Percentiles rank a stretch among this genome's conserved stretches.
phyloP scores from a whole-genome alignment of 2,888 invertebrate genomes.

The Caenorhabditis virilis region DNA sequence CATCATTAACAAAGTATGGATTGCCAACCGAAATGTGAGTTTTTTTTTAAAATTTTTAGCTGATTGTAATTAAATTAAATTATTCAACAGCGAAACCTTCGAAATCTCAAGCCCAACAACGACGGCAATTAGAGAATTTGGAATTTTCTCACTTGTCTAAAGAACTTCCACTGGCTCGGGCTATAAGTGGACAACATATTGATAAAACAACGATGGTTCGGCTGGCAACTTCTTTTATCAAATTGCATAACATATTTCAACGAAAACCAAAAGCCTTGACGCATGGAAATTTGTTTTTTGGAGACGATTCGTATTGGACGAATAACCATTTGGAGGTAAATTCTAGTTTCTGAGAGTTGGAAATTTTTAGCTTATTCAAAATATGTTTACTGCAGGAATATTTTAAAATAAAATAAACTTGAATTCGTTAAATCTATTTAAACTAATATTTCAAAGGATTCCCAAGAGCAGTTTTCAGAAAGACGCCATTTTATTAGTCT shows the following conservation, averaged over 20 bases:
- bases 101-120: slow-evolving; percentile 62
- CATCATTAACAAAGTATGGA: too few species aligned
- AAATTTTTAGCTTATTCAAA: background rate
- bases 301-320: slow-evolving; percentile 33
- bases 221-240: slow-evolving; percentile 52
- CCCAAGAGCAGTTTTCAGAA: too few species aligned
- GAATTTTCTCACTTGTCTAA: slow-evolving; percentile 93
- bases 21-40: too few species aligned
- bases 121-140: slow-evolving; percentile 91
- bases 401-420: too few species aligned
- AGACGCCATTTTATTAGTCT: too few species aligned
- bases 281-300: slow-evolving; percentile 10
- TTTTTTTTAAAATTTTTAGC: background rate
- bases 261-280: background rate
- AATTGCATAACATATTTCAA: slow-evolving; percentile 39
- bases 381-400: too few species aligned
- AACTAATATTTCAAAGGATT: too few species aligned
- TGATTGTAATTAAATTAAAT: background rate
- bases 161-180: slow-evolving; percentile 75
- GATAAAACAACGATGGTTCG: slow-evolving; percentile 61
- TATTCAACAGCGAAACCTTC: slow-evolving; percentile 15
- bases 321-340: slow-evolving; percentile 42
- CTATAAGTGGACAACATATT: slow-evolving; percentile 79
- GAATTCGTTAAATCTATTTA: too few species aligned
- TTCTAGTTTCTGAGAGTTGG: background rate